phyloP scores from a whole-genome alignment of 2,113 vertebrate species.

The Crocuta crocuta region DNA sequence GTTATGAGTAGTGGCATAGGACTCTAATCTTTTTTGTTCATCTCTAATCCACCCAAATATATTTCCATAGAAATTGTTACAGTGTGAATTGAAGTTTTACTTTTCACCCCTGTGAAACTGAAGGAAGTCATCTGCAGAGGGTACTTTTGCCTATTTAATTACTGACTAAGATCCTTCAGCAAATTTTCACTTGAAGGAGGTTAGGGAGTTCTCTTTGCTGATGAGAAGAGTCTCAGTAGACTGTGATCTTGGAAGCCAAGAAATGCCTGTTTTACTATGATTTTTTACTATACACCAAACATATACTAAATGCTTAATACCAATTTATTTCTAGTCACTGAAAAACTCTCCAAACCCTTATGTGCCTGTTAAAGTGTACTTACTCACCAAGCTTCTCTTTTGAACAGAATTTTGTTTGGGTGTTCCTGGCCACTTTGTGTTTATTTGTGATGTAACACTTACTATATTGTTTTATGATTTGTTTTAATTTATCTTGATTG shows the following conservation, averaged over 20 bases:
- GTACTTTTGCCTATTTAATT: not conserved
- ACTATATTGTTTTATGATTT: not conserved
- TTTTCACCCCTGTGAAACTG: not conserved
- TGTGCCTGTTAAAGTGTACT: not conserved
- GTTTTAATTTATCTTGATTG: not conserved
- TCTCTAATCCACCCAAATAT: not conserved
- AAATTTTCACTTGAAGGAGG: not conserved
- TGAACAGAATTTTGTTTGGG: not conserved
- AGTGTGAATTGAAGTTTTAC: conserved; percentile 40
- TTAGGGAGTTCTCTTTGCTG: not conserved
- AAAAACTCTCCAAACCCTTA: not conserved
- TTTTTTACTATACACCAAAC: not conserved
- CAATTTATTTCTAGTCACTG: not conserved
- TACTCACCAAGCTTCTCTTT: not conserved
- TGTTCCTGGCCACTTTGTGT: not conserved
- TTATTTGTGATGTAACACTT: not conserved
- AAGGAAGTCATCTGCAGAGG: not conserved
- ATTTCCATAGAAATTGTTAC: conserved; percentile 20
- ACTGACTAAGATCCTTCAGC: not conserved
- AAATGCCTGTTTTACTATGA: not conserved
- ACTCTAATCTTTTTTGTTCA: not conserved
- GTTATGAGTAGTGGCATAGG: conserved; percentile 22
- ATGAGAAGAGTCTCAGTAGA: not conserved
- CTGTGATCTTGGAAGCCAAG: not conserved
- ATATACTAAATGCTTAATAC: not conserved